Base-by-base conservation (phyloP, 2,888 invertebrate species). In the Deilephila porcellus region DNA sequence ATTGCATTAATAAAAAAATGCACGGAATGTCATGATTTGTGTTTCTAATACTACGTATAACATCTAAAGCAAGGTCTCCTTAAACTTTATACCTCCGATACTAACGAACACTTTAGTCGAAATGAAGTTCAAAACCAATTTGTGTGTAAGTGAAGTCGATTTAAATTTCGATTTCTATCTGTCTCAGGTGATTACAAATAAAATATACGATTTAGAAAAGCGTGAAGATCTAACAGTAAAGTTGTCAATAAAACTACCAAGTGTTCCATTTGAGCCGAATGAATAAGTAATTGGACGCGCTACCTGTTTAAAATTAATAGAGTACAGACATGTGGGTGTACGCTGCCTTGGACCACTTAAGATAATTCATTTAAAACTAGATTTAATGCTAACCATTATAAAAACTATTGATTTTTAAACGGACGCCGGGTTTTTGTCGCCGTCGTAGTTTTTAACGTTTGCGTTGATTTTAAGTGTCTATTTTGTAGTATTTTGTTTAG, bases 61-160 rank as follows among this genome's bases (percentile, higher is more conserved):
- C 17, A 56, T 56, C 6, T n/a, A 19, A 53, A 19, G 14, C 19
- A 19, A 60, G 60, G 20, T 45, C 19, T 52, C 45, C 37, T 25
- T 67, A 25, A 45, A 67, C 45, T 52, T 20, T 37, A 45, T 19
- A 64, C 1, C 3, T 64, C 7, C 20, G 45, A 63, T 20, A 37
- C 64, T 45, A 64, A 20, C 25, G 45, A 52, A 63, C 37, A 63
- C n/a, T 20, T 63, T 8, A 63, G n/a, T 34, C 8, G 34, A 63
- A 67, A 45, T 25, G 45, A 67, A 52, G 25, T 52, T 67, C 17
- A 74, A 74, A 72, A 73, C 70, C 25, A 67, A 74, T 75, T 76
- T 74, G 67, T 67, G 62, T 45, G 17, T 32, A 45, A 34, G 56
- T 60, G 73, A 34, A 73, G 34, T 71, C 71, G 70, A 70, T 73